phyloP scores from a whole-genome alignment of 2,888 invertebrate genomes.

The Thereva nobilitata region DNA sequence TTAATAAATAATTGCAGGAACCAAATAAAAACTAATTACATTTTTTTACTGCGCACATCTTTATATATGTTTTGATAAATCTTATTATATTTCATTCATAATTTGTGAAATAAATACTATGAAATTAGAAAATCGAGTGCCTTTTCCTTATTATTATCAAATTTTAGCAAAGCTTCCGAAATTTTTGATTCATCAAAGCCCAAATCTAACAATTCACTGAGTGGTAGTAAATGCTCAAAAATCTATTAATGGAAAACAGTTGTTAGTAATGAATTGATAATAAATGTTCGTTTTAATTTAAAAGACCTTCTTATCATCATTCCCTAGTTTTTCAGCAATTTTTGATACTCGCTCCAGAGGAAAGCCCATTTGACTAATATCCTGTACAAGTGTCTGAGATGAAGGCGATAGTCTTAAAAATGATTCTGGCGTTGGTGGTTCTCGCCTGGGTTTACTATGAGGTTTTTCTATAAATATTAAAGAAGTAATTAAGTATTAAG shows the following conservation, averaged over 20 bases:
- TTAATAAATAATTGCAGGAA: no score
- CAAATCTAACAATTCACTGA: slow-evolving; percentile 77
- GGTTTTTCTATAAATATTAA: no score
- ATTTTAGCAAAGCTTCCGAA: slow-evolving; percentile 72
- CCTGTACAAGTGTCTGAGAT: slow-evolving; percentile 70
- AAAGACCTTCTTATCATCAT: slow-evolving; percentile 82
- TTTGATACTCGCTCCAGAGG: slow-evolving; percentile 78
- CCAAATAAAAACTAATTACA: no score
- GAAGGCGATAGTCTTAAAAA: slow-evolving; percentile 58
- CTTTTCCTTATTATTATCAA: slow-evolving; percentile 81
- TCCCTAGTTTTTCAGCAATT: slow-evolving; percentile 76
- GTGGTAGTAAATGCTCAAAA: slow-evolving; percentile 78
- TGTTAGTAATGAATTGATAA: not conserved
- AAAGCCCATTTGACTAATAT: slow-evolving; percentile 87
- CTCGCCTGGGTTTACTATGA: not conserved
- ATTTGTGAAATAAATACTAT: slow-evolving; percentile 57
- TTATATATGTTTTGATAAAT: no score
- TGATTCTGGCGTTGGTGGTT: slow-evolving; percentile 39
- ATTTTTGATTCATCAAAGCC: slow-evolving; percentile 80
- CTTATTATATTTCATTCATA: no score
- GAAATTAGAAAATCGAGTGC: slow-evolving; percentile 82
- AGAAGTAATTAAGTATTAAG: no score
- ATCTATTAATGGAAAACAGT: slow-evolving; percentile 62
- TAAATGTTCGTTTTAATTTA: slow-evolving; percentile 1
- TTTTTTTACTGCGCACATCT: no score